These are phyloP conservation scores for Datnioides undecimradiatus DNA, from an alignment of 2,113 vertebrate species.

Conservation along the genomic window DNA sequence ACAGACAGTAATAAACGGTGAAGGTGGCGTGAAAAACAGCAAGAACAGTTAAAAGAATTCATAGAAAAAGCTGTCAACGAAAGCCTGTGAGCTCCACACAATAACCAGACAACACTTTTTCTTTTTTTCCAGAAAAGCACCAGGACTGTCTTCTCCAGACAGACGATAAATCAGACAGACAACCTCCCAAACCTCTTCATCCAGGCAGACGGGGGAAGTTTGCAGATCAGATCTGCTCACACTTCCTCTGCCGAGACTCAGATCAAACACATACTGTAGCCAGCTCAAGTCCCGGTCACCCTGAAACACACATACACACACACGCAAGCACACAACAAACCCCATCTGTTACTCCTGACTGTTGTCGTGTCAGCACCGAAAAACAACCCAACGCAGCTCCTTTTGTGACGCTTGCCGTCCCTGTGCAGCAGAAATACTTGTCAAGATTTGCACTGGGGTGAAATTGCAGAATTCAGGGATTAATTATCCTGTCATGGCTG, in stretches of 20 bases:
- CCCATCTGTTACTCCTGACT: conserved; percentile 74
- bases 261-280: conserved; percentile 48
- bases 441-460: conserved; percentile 64
- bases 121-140: neutral
- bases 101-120: neutral
- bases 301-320: conserved; percentile 39
- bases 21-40: neutral
- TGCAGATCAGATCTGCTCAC: conserved; percentile 31
- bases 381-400: conserved; percentile 71
- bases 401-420: conserved; percentile 46
- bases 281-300: conserved; percentile 48
- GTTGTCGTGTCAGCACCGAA: conserved; percentile 75
- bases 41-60: conserved; percentile 5
- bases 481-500: conserved; percentile 68
- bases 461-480: conserved; percentile 54
- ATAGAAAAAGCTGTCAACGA: neutral
- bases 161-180: conserved; percentile 7
- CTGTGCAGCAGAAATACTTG: conserved; percentile 61
- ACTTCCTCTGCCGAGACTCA: conserved; percentile 39
- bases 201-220: conserved; percentile 1
- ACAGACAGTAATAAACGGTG: neutral
- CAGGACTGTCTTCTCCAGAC: conserved; percentile 8
- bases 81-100: neutral
- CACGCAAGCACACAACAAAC: conserved; percentile 21
- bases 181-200: conserved; percentile 2